phyloP scores from a whole-genome alignment of 2,113 vertebrate species.

The Talpa occidentalis region DNA sequence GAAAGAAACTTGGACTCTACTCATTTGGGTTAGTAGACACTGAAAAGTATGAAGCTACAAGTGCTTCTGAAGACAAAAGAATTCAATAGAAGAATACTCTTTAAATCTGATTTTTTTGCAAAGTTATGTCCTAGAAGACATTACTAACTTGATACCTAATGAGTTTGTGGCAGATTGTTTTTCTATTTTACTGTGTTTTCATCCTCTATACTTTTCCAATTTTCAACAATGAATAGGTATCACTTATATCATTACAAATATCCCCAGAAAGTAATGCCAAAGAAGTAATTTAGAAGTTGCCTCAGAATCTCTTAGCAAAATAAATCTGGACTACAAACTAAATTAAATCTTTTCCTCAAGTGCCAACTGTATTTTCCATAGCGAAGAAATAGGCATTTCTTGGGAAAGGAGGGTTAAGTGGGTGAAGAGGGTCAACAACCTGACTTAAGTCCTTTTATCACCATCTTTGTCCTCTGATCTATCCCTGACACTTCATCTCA shows the following conservation, averaged over 20 bases:
- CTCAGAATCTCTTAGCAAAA: neutral
- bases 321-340: slow-evolving; percentile 11
- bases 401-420: neutral
- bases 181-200: neutral
- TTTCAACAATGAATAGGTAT: slow-evolving; percentile 29
- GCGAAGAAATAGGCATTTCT: neutral
- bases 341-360: slow-evolving; percentile 29
- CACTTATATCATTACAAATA: neutral
- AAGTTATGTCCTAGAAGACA: neutral
- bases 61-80: neutral
- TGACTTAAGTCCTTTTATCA: neutral
- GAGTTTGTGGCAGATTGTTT: neutral
- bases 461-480: neutral
- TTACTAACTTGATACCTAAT: too few relatives aligned
- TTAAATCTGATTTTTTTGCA: neutral
- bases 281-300: neutral
- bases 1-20: neutral
- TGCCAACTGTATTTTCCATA: neutral
- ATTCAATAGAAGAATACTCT: neutral
- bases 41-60: neutral
- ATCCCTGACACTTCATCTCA: neutral
- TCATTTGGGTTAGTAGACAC: neutral
- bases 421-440: neutral
- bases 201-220: neutral
- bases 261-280: neutral